Evolutionary conservation across 2,888 invertebrate genomes (phyloP).

Genomic region (Chydorus sphaericus): DNA sequence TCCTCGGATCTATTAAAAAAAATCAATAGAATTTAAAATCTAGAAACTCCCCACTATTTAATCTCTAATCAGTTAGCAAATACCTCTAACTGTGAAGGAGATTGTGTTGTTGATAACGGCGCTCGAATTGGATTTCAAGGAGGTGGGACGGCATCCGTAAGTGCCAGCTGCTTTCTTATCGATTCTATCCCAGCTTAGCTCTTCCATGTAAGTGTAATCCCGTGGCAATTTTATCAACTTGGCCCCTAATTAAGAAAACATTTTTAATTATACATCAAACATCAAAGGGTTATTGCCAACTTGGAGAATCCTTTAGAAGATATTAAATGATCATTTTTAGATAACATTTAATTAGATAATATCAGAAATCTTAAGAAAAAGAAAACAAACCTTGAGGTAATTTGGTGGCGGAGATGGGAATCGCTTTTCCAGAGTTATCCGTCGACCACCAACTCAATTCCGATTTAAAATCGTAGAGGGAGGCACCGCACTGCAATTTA

Average conservation of each 20-base stretch:
- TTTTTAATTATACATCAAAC: no score
- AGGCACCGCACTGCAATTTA: conserved; percentile 41
- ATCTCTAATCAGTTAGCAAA: no score
- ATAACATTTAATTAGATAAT: neutral
- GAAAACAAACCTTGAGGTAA: neutral
- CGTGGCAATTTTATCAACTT: neutral
- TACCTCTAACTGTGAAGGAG: no score
- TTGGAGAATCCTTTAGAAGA: no score
- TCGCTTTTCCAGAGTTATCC: conserved; percentile 16
- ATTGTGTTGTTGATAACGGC: no score
- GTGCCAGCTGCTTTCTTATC: neutral
- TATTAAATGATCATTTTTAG: no score
- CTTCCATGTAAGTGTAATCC: conserved; percentile 1
- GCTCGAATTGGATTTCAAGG: no score
- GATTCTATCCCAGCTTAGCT: no score
- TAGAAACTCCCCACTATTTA: no score
- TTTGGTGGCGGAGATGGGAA: neutral
- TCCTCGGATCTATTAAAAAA: no score
- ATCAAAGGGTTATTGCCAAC: no score
- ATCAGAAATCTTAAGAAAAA: neutral
- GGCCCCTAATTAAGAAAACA: neutral
- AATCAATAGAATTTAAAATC: no score
- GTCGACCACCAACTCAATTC: conserved; percentile 38
- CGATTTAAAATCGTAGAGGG: conserved; percentile 36
- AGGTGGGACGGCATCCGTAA: conserved; percentile 1